Evolutionary conservation across 2,113 vertebrate species (phyloP), one percentile per base, ranked within the genome.

Genomic region (Onychorhynchus coronatus): DNA sequence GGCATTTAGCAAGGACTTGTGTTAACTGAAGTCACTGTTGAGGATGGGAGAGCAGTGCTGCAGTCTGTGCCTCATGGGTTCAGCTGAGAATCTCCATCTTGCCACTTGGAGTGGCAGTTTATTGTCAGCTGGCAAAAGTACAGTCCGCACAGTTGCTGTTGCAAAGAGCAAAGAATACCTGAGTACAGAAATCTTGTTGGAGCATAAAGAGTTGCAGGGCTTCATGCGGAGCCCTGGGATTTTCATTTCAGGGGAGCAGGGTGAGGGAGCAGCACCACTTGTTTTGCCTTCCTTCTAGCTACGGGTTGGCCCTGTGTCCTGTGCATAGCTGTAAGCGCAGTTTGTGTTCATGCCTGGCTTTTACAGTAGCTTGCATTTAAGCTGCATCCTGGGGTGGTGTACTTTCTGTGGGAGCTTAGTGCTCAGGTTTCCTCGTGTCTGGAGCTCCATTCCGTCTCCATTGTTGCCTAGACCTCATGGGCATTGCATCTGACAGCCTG

Each of bases 91-190:
- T n/a, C 42, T 90, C 85, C 15, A 7, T 46, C 33, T 67, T 0
- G 0, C 49, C 4, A 0, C 37, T 70, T 0, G 0, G 33, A 47
- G 33, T 3, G 1, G 42, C 0, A 1, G 4, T 71, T 73, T 35
- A 5, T 58, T 50, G 30, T 68, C 35, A 72, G 30, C 27, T 25
- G 28, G 9, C 4, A 20, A 56, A 72, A 47, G 37, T 20, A 17
- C 47, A 33, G 4, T 8, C 33, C 20, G 4, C 35, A 7, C 9
- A 65, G 12, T 25, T 0, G 1, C 52, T 65, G 13, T 67, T 76
- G 62, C 28, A 44, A 63, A 59, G 39, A 66, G 33, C 31, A 30
- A 47, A 55, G 35, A 37, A 31, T 31, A 8, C 16, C 5, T 0
- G 0, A 68, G 25, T 28, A 24, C 21, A 33, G n/a, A 35, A 56